phyloP scores from a whole-genome alignment of 2,797 vertebrate genomes.

The Malurus splendens region DNA sequence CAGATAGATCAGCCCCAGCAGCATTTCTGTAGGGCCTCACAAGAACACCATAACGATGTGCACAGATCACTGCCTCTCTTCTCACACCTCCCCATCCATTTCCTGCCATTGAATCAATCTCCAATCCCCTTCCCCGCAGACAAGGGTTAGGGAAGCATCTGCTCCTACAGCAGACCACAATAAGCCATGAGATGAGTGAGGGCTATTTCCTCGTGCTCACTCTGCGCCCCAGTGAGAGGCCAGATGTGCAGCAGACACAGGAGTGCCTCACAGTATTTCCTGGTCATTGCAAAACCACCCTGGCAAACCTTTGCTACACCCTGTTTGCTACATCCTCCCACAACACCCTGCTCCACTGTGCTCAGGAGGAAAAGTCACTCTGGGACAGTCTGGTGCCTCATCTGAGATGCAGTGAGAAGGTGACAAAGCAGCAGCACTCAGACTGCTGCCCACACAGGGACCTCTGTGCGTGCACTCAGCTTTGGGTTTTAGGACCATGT shows the following conservation, averaged over 20 bases:
- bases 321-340: neutral
- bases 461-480: rapidly evolving
- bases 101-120: conserved; percentile 21
- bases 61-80: neutral
- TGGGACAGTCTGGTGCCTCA: neutral
- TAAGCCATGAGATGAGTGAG: neutral
- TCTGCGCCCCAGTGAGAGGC: neutral
- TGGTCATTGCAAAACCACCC: neutral
- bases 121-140: neutral
- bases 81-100: neutral
- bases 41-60: neutral
- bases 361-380: neutral
- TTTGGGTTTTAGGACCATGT: neutral
- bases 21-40: neutral
- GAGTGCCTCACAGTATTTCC: neutral
- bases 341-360: neutral
- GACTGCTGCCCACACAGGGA: neutral
- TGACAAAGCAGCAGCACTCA: neutral
- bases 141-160: conserved; percentile 7
- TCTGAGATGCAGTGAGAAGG: neutral
- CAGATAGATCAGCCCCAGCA: neutral
- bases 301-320: neutral
- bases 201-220: neutral
- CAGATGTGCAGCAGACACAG: neutral
- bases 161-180: neutral